A percentile compares a stretch with the other conserved stretches of the same genome.
Evolutionary conservation across 2,113 vertebrate species (phyloP).

Genomic region (Potamarius usumacintae): DNA sequence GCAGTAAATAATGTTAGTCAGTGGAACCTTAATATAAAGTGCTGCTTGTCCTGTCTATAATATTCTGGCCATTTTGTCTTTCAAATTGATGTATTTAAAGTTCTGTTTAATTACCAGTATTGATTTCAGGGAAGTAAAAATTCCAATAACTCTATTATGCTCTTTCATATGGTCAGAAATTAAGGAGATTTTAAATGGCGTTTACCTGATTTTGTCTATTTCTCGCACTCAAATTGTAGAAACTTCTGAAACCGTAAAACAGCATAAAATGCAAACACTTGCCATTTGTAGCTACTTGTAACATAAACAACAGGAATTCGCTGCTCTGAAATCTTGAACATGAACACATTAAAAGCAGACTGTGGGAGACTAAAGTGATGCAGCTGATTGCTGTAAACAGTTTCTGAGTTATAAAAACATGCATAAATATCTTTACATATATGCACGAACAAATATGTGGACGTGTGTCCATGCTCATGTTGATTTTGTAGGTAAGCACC

Average conservation of each 20-base stretch:
- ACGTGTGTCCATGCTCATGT: background rate
- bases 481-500: constrained; percentile 76
- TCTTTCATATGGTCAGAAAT: background rate
- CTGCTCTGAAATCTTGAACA: background rate
- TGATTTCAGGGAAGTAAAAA: background rate
- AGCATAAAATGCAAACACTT: too few species aligned
- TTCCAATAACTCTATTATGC: background rate
- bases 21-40: background rate
- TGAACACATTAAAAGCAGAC: background rate
- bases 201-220: background rate
- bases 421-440: background rate
- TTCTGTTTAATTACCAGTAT: background rate
- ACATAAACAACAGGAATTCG: background rate
- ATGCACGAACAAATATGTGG: background rate
- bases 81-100: background rate
- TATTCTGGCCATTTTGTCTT: background rate
- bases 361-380: background rate
- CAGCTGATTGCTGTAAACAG: background rate
- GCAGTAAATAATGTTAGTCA: background rate
- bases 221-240: background rate
- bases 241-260: background rate
- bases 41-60: background rate
- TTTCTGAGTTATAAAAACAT: background rate
- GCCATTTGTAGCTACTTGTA: too few species aligned
- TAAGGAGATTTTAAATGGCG: background rate